Percentiles rank a stretch among this genome's conserved stretches.
Conservation (phyloP, 2,888 invertebrate species). For the Pseudolycoriella hygida region DNA sequence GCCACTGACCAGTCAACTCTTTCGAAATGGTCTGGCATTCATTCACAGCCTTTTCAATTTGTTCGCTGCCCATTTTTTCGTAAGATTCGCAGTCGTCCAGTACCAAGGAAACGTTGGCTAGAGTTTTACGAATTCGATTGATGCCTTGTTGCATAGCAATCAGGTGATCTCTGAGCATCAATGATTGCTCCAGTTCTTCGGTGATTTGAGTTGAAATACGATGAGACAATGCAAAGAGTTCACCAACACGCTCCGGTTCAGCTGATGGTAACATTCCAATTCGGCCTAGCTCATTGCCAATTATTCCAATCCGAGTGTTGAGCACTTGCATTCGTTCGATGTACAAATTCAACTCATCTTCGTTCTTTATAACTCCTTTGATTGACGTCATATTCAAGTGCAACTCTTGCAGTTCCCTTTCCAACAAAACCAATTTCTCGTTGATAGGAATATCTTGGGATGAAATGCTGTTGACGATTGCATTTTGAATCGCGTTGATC, state of each 20-base stretch:
- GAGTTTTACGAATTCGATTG: slow-evolving; percentile 46
- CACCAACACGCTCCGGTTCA: slow-evolving; percentile 55
- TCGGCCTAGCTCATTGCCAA: slow-evolving; percentile 62
- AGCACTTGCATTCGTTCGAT: slow-evolving; percentile 65
- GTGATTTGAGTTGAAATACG: slow-evolving; percentile 51
- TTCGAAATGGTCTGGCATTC: slow-evolving; percentile 54
- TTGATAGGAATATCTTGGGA: slow-evolving; percentile 55
- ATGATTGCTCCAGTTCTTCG: slow-evolving; percentile 61
- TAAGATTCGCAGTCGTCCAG: slow-evolving; percentile 57
- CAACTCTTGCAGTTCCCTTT: slow-evolving; percentile 59
- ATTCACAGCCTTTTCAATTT: slow-evolving; percentile 55
- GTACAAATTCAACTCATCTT: slow-evolving; percentile 65
- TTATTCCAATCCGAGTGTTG: slow-evolving; percentile 52
- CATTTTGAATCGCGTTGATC: slow-evolving; percentile 46
- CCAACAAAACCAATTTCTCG: slow-evolving; percentile 55
- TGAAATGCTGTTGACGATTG: slow-evolving; percentile 50
- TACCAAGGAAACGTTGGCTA: slow-evolving; percentile 41
- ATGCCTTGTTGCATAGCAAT: slow-evolving; percentile 54
- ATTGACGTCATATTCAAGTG: slow-evolving; percentile 48
- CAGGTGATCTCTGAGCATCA: slow-evolving; percentile 55
- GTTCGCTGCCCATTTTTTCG: slow-evolving; percentile 55
- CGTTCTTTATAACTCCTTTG: slow-evolving; percentile 63
- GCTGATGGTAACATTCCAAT: slow-evolving; percentile 52
- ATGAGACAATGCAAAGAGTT: slow-evolving; percentile 49
- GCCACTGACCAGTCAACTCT: slow-evolving; percentile 54